Evolutionary conservation across 2,888 invertebrate genomes (phyloP), one percentile per base, ranked within the genome.

Genomic region (Harmothoe impar): DNA sequence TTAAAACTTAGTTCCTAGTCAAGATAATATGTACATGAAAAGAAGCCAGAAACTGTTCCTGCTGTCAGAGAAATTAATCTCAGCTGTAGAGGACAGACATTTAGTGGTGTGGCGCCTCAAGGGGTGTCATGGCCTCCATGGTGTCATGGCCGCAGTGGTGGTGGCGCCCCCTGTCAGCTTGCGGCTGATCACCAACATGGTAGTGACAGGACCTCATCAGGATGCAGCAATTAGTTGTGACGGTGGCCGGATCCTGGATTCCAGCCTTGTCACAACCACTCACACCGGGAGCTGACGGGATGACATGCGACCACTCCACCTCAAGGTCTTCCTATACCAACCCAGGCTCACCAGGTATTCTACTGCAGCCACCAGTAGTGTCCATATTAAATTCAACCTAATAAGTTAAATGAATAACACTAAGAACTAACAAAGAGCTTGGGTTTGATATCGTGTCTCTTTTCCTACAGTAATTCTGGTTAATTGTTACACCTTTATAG

Each of bases 161-260:
- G 62, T 20, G 20, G 62, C 29, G 72, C 72, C 72, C 25, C 15
- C 68, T n/a, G 68, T 68, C 68, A n/a, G 68, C 68, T 5, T 68
- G 15, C 68, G n/a, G 72, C 29, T 72, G 72, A 72, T 72, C 25
- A 29, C 72, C 3, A 15, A 25, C 72, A 72, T 72, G 72, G 72
- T 25, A 29, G 72, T 72, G 72, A 72, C 72, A 72, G 25, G 72
- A 5, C 15, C 72, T 72, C 72, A 72, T 72, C 72, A 72, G 31
- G 25, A 72, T 29, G 72, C 29, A 15, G 72, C 72, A 72, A 72
- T 72, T 72, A 72, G 72, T 72, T 25, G 72, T 29, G 72, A 72
- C 72, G 72, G n/a, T 72, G 72, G 29, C 72, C 72, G 25, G 5
- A 72, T 72, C 72, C 25, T 3, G 72, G 5, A 72, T 72, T 72